Evolutionary conservation across 2,888 invertebrate genomes (phyloP), one percentile per base, ranked within the genome.

Genomic region (Xylota sylvarum): DNA sequence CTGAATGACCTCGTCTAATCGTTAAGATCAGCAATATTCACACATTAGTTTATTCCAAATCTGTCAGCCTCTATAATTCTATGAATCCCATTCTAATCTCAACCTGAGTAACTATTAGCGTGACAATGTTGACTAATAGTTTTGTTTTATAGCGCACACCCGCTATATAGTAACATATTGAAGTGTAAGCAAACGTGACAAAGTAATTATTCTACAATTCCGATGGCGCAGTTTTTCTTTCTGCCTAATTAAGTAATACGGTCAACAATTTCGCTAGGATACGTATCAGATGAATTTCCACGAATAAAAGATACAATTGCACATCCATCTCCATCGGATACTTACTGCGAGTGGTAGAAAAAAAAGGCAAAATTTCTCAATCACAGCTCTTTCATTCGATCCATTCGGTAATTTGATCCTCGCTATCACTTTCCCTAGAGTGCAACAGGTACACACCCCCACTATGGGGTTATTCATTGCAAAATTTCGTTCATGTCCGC

Each of bases 211-310:
- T 56, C 7, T 14, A 32, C n/a, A 14, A 19, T 56, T 56, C 52
- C 23, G 6, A 30, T 55, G 65, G 50, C 37, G 50, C 37, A 5
- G 17, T 19, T 52, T 52, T 19, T 23, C 37, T 67, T 67, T 67
- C 52, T 67, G 67, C 14, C 67, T 52, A 67, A 67, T 67, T 52
- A 67, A 7, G 7, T 37, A 67, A 67, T 52, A 19, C 52, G 67
- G 67, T 52, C 67, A 37, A 23, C 37, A 67, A 50, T 9, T 67
- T 67, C 37, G 40, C 48, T 56, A 32, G 56, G 14, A 32, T 56
- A n/a, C n/a, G n/a, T n/a, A 32, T 30, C 32, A 32, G 32, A 56
- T 56, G 9, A 30, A 56, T 35, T 56, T 56, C 17, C 32, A 4
- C n/a, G 23, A 56, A 32, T 14, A 56, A 56, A 9, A 56, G 56